phyloP scores from a whole-genome alignment of 1,140 invertebrate genomes.

The Reticulitermes speratus region DNA sequence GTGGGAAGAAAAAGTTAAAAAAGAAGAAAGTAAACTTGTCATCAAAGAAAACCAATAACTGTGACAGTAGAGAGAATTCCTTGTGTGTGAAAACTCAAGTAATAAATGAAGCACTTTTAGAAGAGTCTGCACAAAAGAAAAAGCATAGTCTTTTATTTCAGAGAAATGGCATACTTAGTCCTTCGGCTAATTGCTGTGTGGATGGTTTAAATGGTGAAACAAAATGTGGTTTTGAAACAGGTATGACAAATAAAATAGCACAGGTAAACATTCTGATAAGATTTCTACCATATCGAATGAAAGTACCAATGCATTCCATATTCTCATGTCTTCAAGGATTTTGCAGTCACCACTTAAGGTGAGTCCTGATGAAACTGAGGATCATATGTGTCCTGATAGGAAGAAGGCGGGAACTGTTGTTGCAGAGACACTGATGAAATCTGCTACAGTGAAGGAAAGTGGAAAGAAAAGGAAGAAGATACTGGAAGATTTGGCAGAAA shows the following conservation, averaged over 20 bases:
- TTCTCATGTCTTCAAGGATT: not conserved
- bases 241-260: too few relatives aligned
- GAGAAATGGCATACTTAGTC: too few relatives aligned
- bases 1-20: not conserved
- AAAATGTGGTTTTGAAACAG: too few relatives aligned
- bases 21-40: not conserved
- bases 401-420: not conserved
- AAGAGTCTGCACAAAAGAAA: not conserved
- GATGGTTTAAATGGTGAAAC: too few relatives aligned
- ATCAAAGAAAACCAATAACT: not conserved
- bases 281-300: not conserved
- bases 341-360: not conserved
- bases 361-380: not conserved
- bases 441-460: not conserved
- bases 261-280: too few relatives aligned
- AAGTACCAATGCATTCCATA: not conserved
- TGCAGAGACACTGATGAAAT: not conserved
- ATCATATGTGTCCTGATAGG: not conserved
- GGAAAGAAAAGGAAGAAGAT: conserved; percentile 19
- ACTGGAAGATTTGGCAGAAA: conserved; percentile 6
- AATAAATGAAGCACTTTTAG: not conserved
- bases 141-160: too few relatives aligned
- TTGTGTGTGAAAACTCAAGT: not conserved
- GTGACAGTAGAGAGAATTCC: not conserved
- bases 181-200: too few relatives aligned